These are phyloP conservation scores for Riptortus pedestris DNA, from an alignment of 1,140 invertebrate species.

Conservation along the genomic window DNA sequence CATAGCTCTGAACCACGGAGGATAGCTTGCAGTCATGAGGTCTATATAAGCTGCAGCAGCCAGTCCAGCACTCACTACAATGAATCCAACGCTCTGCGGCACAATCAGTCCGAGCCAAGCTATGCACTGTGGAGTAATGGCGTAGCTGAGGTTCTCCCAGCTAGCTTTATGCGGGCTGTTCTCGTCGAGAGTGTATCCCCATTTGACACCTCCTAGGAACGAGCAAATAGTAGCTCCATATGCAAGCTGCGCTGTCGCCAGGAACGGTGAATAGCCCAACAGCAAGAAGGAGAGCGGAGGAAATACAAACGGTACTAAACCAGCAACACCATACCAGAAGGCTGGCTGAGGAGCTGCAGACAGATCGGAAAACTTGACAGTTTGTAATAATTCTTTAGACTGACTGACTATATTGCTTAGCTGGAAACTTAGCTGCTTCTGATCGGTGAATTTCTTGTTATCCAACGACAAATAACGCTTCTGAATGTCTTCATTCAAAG, in stretches of 20 bases:
- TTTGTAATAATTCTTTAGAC: background rate
- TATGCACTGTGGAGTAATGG: slow-evolving; percentile 23
- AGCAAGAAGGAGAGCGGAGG: slow-evolving; percentile 26
- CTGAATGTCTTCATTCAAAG: background rate
- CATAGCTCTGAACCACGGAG: slow-evolving; percentile 27
- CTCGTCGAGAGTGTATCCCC: slow-evolving; percentile 17
- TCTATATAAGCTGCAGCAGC: slow-evolving; percentile 20
- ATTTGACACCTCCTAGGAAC: slow-evolving; percentile 28
- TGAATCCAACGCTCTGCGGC: slow-evolving; percentile 25
- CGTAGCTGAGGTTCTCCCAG: slow-evolving; percentile 21
- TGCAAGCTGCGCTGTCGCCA: slow-evolving; percentile 25
- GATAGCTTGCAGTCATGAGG: slow-evolving; percentile 20
- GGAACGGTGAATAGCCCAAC: slow-evolving; percentile 20
- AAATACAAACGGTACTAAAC: slow-evolving; percentile 25
- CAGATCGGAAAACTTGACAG: slow-evolving; percentile 6
- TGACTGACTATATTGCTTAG: background rate
- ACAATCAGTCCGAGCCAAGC: slow-evolving; percentile 25
- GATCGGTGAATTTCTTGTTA: background rate
- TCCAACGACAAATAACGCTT: background rate
- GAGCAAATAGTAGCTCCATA: slow-evolving; percentile 30
- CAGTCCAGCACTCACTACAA: slow-evolving; percentile 21
- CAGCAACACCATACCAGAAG: slow-evolving; percentile 28
- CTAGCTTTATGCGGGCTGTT: background rate
- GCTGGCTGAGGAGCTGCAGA: slow-evolving; percentile 18
- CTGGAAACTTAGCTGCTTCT: background rate